Conservation (phyloP, 2,113 vertebrate genomes). For the Campylomormyrus numenius region DNA sequence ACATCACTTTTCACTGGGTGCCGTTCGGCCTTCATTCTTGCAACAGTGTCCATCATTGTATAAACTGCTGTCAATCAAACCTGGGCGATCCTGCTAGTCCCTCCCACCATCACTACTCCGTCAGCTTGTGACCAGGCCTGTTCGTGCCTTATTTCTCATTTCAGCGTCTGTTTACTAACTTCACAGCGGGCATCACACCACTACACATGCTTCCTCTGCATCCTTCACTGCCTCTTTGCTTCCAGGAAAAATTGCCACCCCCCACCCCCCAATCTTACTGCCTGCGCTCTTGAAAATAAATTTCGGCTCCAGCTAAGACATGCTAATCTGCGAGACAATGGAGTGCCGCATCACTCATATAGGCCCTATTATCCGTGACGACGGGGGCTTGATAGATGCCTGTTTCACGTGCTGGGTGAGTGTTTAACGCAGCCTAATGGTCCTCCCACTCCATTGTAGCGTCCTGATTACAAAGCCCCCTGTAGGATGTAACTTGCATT, state of each 20-base stretch:
- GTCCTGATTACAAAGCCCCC: background rate
- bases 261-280: background rate
- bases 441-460: background rate
- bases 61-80: background rate
- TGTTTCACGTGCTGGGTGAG: constrained; percentile 1
- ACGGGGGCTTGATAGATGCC: background rate
- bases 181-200: background rate
- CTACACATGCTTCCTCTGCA: background rate
- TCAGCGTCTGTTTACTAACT: background rate
- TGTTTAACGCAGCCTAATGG: background rate
- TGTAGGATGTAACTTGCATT: background rate
- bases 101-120: background rate
- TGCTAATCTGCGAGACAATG: background rate
- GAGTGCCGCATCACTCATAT: background rate
- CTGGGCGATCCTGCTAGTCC: background rate
- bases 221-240: background rate
- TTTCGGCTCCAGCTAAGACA: background rate
- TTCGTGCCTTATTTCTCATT: background rate
- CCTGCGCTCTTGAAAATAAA: background rate
- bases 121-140: background rate
- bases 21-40: background rate
- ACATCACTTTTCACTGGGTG: background rate
- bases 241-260: background rate
- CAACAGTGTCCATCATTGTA: background rate
- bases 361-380: background rate